phyloP scores from a whole-genome alignment of 2,888 invertebrate species.

The Melangyna quadrimaculata region DNA sequence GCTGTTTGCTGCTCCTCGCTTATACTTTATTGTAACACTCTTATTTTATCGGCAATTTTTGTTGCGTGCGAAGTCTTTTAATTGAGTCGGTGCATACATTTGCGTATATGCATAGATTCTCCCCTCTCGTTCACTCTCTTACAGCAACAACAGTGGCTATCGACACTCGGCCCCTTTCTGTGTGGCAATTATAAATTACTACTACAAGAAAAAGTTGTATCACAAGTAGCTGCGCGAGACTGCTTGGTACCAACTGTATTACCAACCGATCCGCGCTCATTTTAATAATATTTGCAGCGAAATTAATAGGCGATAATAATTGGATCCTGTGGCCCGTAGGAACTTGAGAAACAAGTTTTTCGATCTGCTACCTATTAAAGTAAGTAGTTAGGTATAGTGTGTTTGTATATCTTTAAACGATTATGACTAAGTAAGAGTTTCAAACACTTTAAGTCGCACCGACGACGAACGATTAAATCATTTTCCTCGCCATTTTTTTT shows the following conservation, averaged over 20 bases:
- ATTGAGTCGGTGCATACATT: slow-evolving; percentile 58
- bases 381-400: background rate
- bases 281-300: slow-evolving; percentile 63
- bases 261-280: slow-evolving; percentile 40
- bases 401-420: background rate
- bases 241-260: slow-evolving; percentile 62
- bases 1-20: background rate
- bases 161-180: slow-evolving; percentile 20
- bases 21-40: slow-evolving; percentile 62
- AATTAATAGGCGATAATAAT: slow-evolving; percentile 69
- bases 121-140: background rate
- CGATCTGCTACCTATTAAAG: background rate
- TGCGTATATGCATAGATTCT: slow-evolving; percentile 12
- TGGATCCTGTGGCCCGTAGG: slow-evolving; percentile 57
- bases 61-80: slow-evolving; percentile 65
- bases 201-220: slow-evolving; percentile 29
- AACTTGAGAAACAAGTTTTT: slow-evolving; percentile 63
- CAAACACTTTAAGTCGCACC: slow-evolving; percentile 36
- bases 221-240: slow-evolving; percentile 51
- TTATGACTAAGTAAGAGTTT: background rate
- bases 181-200: slow-evolving; percentile 49
- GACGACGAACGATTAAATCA: slow-evolving; percentile 38
- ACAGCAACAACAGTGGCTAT: background rate
- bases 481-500: slow-evolving; percentile 23
- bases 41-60: slow-evolving; percentile 61